phyloP scores from a whole-genome alignment of 2,888 invertebrate species.

The Tipula lateralis region DNA sequence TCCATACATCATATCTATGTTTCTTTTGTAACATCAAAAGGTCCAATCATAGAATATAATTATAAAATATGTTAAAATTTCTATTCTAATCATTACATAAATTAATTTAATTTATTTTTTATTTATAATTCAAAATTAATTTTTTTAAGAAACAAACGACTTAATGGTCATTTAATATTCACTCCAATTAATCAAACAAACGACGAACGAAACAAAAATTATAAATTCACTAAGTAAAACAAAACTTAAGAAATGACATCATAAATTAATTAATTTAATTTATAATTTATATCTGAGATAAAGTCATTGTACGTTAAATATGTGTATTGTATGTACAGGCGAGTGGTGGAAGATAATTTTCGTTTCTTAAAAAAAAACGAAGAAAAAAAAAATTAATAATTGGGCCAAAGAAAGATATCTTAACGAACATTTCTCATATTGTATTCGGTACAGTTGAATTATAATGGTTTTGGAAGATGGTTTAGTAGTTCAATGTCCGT shows the following conservation, averaged over 20 bases:
- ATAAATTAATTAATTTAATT: background rate
- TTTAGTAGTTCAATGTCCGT: background rate
- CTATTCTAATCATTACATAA: background rate
- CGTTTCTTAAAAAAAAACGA: background rate
- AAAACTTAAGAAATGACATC: background rate
- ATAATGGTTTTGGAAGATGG: background rate
- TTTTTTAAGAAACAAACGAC: background rate
- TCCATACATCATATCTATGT: background rate
- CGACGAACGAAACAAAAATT: background rate
- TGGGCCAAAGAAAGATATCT: background rate
- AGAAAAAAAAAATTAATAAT: background rate
- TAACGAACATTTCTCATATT: background rate
- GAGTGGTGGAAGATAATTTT: too few species aligned
- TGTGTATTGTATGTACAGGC: background rate
- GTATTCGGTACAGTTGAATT: background rate
- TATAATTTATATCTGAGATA: background rate
- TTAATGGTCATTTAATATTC: conserved; percentile 11
- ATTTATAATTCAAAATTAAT: background rate
- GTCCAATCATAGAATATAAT: background rate
- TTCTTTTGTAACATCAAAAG: too few species aligned
- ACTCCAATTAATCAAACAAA: background rate
- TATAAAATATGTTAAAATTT: background rate
- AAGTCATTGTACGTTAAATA: background rate
- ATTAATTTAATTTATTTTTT: background rate
- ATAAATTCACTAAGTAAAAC: background rate